Evolutionary conservation across 2,113 vertebrate species (phyloP), one percentile per base, ranked within the genome.

Genomic region (Etheostoma spectabile): DNA sequence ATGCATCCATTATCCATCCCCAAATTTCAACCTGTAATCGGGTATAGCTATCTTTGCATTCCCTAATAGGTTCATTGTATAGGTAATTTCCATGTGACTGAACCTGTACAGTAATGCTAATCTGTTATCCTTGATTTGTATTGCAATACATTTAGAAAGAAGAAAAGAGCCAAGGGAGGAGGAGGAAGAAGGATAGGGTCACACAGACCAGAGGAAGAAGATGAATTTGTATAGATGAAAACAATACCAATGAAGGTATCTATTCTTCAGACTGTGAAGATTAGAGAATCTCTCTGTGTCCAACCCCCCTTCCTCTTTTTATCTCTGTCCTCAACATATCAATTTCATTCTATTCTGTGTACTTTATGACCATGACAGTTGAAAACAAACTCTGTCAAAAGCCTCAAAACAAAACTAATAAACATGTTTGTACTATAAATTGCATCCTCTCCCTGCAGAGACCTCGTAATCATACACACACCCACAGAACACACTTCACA

Each of bases 371-470:
- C 24, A n/a, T 48, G 73, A 30, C 61, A 66, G 59, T 30, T 80
- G 69, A 72, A 85, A 77, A 79, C 73, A 76, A 79, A 81, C 60
- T 67, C 45, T 46, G 56, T 66, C 72, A 66, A 88, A 85, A 53
- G 35, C 69, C 76, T 86, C 70, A 84, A 79, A 86, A 81, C 67
- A 77, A 86, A 82, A 85, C 76, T 59, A 77, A 82, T 84, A 79
- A 66, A 74, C 49, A 78, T 79, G 77, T 87, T 80, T 46, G 42
- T 49, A 35, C 51, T 51, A 81, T 79, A 87, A 83, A 89, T 88
- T 84, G 72, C 65, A 65, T 81, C 59, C n/a, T 22, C 55, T 56
- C 27, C 18, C 42, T 14, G 27, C 38, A 53, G 10, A 52, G 52
- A 45, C 46, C n/a, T 68, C 27, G 56, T 63, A 51, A 46, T 63